Evolutionary conservation across 2,797 vertebrate species (phyloP).

Genomic region (Argya squamiceps): DNA sequence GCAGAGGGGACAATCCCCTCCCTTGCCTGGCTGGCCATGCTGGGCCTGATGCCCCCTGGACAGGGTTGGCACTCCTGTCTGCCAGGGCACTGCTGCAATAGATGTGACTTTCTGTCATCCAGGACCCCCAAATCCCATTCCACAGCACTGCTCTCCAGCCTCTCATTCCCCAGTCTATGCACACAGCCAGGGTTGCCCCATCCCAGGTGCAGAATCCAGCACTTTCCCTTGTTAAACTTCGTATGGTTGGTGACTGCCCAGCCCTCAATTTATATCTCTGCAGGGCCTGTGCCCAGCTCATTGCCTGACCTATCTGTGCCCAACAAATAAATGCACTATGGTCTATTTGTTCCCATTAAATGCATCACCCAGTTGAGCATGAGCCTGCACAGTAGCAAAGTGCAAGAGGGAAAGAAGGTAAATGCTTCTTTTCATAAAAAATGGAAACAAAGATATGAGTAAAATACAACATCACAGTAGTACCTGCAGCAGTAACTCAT

Average conservation of each 20-base stretch:
- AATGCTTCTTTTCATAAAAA: background rate
- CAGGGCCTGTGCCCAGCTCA: background rate
- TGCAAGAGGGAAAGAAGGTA: background rate
- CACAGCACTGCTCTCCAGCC: background rate
- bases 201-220: background rate
- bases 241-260: background rate
- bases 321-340: background rate
- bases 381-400: background rate
- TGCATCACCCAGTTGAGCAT: background rate
- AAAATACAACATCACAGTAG: background rate
- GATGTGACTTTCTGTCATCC: background rate
- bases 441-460: background rate
- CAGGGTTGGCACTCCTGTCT: background rate
- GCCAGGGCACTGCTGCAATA: background rate
- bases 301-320: background rate
- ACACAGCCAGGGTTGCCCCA: background rate
- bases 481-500: background rate
- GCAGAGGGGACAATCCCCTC: background rate
- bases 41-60: background rate
- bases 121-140: background rate
- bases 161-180: background rate
- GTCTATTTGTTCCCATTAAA: background rate
- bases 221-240: background rate
- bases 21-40: rapidly evolving
- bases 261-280: background rate